phyloP scores from a whole-genome alignment of 2,797 vertebrate species.

The Neosilurus mollespiculum region DNA sequence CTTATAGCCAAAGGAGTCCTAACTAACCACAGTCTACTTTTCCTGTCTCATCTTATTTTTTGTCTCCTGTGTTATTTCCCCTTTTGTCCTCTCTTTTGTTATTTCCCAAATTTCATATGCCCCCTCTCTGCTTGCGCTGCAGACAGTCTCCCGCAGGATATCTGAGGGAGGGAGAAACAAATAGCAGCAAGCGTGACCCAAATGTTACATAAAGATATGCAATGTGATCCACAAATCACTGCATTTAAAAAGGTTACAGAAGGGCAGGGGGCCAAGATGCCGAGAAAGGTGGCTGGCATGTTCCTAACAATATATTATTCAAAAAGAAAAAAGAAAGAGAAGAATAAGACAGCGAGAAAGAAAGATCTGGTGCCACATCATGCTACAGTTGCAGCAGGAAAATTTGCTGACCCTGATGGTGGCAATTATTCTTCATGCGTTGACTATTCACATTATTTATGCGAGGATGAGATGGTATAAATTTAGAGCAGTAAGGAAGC shows the following conservation, averaged over 20 bases:
- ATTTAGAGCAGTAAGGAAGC: constrained; percentile 45
- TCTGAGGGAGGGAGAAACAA: constrained; percentile 52
- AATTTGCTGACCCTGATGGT: constrained; percentile 53
- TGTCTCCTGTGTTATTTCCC: constrained; percentile 10
- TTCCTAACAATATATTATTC: constrained; percentile 19
- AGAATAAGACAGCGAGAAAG: neutral
- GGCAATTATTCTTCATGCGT: constrained; percentile 51
- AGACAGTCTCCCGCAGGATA: constrained; percentile 53
- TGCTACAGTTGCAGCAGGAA: constrained; percentile 41
- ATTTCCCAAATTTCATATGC: constrained; percentile 39
- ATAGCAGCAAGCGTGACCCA: constrained; percentile 54
- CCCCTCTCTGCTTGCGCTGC: constrained; percentile 41
- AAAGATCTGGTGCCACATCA: constrained; percentile 33
- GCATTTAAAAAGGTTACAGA: constrained; percentile 50
- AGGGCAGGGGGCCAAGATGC: constrained; percentile 34
- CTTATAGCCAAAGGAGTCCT: neutral
- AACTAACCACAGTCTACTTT: constrained; percentile 17
- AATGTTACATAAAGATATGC: constrained; percentile 52
- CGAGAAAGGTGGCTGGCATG: constrained; percentile 8
- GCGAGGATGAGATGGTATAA: constrained; percentile 48
- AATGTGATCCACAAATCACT: constrained; percentile 46
- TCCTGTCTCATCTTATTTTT: neutral
- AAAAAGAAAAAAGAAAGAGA: neutral
- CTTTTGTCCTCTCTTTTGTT: constrained; percentile 32
- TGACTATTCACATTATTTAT: constrained; percentile 56